Conservation (phyloP, 2,888 invertebrate species). For the Amblyjoppa proteus region DNA sequence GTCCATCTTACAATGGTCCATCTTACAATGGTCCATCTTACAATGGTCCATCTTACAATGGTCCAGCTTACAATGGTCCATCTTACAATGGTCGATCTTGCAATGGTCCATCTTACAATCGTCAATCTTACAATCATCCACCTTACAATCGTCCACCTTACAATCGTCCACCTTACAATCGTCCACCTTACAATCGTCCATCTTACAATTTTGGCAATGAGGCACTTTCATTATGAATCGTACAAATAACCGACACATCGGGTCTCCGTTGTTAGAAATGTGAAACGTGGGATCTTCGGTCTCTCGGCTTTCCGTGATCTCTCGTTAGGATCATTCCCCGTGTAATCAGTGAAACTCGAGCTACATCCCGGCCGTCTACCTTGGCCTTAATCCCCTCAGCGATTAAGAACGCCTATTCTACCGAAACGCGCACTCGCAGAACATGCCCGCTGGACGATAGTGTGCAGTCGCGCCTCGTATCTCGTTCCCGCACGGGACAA, state of each 20-base stretch:
- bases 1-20: too few species aligned
- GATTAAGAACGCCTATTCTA: slow-evolving; percentile 64
- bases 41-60: too few species aligned
- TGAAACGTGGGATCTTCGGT: slow-evolving; percentile 26
- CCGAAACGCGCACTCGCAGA: neutral
- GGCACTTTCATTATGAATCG: neutral
- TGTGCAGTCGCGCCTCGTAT: slow-evolving; percentile 18
- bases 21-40: too few species aligned
- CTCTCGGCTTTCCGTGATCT: slow-evolving; percentile 19
- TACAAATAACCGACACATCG: neutral
- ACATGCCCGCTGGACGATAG: neutral
- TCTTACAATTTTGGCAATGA: too few species aligned
- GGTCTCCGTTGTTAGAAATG: neutral
- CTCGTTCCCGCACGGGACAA: neutral
- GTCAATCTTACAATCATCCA: too few species aligned
- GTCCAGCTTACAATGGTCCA: too few species aligned
- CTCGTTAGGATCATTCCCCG: slow-evolving; percentile 43
- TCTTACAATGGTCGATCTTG: too few species aligned
- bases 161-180: too few species aligned
- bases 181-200: too few species aligned
- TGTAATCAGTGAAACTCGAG: slow-evolving; percentile 58
- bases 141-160: too few species aligned
- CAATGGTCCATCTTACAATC: too few species aligned
- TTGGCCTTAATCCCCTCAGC: slow-evolving; percentile 61
- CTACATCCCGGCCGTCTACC: slow-evolving; percentile 43